These are phyloP conservation scores for Spodoptera picta DNA, from an alignment of 2,888 invertebrate genomes.

Conservation along the genomic window DNA sequence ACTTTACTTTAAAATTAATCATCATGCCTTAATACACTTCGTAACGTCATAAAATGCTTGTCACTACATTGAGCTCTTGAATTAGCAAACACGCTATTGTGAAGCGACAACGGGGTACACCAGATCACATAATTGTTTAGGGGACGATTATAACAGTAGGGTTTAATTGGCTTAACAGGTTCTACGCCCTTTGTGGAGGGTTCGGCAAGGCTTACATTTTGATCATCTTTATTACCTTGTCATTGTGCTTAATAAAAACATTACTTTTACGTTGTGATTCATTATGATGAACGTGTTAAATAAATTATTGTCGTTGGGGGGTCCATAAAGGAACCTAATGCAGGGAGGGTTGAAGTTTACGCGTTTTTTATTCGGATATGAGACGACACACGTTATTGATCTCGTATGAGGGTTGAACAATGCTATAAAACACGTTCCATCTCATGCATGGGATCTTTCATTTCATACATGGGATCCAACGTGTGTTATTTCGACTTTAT, in stretches of 20 bases:
- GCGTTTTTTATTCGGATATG: constrained; percentile 36
- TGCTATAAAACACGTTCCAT: constrained; percentile 33
- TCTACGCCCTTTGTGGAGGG: constrained; percentile 72
- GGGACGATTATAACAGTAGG: constrained; percentile 78
- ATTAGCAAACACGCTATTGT: constrained; percentile 74
- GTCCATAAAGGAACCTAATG: constrained; percentile 9
- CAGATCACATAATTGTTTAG: constrained; percentile 82
- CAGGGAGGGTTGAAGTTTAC: constrained; percentile 20
- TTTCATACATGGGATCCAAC: constrained; percentile 21
- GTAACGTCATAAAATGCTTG: constrained; percentile 57
- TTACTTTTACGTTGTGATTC: constrained; percentile 41
- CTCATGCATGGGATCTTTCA: constrained; percentile 13
- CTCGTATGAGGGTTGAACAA: constrained; percentile 43
- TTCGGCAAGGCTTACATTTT: constrained; percentile 65
- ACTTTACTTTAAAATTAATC: constrained; percentile 46
- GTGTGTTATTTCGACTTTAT: constrained; percentile 30
- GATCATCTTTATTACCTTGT: constrained; percentile 61
- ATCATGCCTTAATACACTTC: constrained; percentile 46
- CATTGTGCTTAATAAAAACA: constrained; percentile 56
- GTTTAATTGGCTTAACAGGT: constrained; percentile 85
- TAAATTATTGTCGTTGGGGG: constrained; percentile 28
- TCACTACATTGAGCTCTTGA: constrained; percentile 61
- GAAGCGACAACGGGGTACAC: constrained; percentile 74
- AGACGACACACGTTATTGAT: constrained; percentile 46
- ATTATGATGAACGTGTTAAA: constrained; percentile 26